These are phyloP conservation scores for Hepsetus odoe DNA, from an alignment of 2,113 vertebrate species.

Conservation along the genomic window DNA sequence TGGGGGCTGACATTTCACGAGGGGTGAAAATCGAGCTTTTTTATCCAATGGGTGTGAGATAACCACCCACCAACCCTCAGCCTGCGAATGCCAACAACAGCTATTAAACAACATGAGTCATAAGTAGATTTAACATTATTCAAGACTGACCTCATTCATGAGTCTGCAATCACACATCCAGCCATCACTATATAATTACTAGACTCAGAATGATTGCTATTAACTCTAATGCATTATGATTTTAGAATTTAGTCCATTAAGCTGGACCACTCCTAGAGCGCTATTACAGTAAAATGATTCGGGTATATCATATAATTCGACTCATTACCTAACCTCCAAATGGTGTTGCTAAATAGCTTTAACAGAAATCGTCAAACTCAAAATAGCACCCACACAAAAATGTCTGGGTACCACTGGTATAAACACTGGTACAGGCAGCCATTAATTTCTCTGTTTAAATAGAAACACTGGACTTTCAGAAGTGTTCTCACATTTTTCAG, in stretches of 20 bases:
- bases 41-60: slow-evolving; percentile 56
- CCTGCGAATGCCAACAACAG: slow-evolving; percentile 62
- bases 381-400: slow-evolving; percentile 9
- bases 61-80: slow-evolving; percentile 60
- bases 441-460: neutral
- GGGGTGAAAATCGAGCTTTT: slow-evolving; percentile 61
- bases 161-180: slow-evolving; percentile 41
- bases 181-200: slow-evolving; percentile 45
- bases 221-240: slow-evolving; percentile 33
- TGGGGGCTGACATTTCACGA: slow-evolving; percentile 65
- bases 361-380: slow-evolving; percentile 5
- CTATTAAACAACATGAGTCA: slow-evolving; percentile 59
- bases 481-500: neutral
- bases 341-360: neutral
- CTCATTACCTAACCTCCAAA: slow-evolving; percentile 3
- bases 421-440: neutral
- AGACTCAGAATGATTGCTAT: slow-evolving; percentile 17
- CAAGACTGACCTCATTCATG: slow-evolving; percentile 42
- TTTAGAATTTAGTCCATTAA: slow-evolving; percentile 27
- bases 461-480: neutral
- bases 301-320: neutral
- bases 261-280: slow-evolving; percentile 14
- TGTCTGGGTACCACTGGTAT: neutral
- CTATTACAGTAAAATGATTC: slow-evolving; percentile 16
- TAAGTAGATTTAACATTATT: slow-evolving; percentile 49